Evolutionary conservation across 2,888 invertebrate genomes (phyloP), one percentile per base, ranked within the genome.

Genomic region (Tipula lateralis): DNA sequence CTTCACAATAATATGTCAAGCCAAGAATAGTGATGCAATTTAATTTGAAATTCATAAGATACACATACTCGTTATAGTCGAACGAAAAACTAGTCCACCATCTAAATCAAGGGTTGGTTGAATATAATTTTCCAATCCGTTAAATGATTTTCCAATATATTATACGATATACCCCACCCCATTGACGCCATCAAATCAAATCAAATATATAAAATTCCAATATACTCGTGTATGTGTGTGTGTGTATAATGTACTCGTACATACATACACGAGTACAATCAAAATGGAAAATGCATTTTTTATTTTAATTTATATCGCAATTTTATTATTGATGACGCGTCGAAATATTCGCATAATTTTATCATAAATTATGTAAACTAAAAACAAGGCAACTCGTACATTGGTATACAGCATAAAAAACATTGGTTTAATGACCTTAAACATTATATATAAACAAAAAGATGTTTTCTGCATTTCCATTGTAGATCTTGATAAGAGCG

Each of bases 291-390:
- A 66, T 66, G 66, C 66, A 66, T 24, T 66, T 66, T 24, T 66
- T 66, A 66, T 66, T 66, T 66, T 66, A 66, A 66, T 66, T 66
- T 66, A 24, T 24, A 66, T 66, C 66, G 12, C 66, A 66, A 66
- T 66, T 66, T 66, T 66, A 19, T 66, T 66, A 66, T 66, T 66
- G 66, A 66, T 66, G 66, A 66, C 66, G 66, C 66, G 66, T 24
- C 66, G 24, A 66, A 66, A 66, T 66, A 66, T 66, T 66, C 66
- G 66, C 66, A 66, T 66, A 66, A 19, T 9, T 66, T 66, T 66
- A 66, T 66, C 66, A 66, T 66, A 66, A 66, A 66, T 66, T 66
- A 66, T 66, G 66, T 66, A 66, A 66, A 66, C 66, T 66, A 66
- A 24, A 66, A 66, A 19, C 66, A 24, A 66, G 24, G 66, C 66